Evolutionary conservation across 2,797 vertebrate species (phyloP).

Genomic region (Heliangelus exortis): DNA sequence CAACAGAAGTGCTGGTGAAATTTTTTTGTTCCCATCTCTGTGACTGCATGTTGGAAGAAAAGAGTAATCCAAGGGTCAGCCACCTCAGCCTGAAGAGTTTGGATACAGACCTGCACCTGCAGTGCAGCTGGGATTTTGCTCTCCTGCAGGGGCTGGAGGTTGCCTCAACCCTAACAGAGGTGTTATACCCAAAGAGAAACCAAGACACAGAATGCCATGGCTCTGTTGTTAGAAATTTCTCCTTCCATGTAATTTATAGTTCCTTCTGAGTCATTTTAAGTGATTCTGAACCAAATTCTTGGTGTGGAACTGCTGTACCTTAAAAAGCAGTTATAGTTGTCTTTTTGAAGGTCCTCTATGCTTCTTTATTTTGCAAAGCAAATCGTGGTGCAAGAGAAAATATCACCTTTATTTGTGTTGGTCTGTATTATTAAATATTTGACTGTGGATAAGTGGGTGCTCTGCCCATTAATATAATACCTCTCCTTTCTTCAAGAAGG

Average conservation of each 20-base stretch:
- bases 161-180: neutral
- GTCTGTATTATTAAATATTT: neutral
- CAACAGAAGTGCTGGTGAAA: neutral
- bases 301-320: neutral
- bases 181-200: neutral
- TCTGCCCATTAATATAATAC: neutral
- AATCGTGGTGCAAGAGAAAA: neutral
- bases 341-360: neutral
- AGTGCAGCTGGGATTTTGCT: neutral
- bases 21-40: neutral
- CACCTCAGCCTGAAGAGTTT: neutral
- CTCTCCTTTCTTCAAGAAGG: constrained; percentile 69
- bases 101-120: neutral
- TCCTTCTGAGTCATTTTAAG: neutral
- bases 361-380: neutral
- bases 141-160: neutral
- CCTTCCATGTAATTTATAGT: neutral
- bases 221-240: neutral
- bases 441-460: neutral
- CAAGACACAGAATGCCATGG: neutral
- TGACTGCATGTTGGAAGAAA: neutral
- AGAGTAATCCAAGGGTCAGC: neutral
- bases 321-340: neutral
- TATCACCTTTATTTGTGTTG: neutral
- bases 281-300: neutral